These are phyloP conservation scores for Zelostemma sp. DNA, from an alignment of 1,140 invertebrate species.

Conservation along the genomic window DNA sequence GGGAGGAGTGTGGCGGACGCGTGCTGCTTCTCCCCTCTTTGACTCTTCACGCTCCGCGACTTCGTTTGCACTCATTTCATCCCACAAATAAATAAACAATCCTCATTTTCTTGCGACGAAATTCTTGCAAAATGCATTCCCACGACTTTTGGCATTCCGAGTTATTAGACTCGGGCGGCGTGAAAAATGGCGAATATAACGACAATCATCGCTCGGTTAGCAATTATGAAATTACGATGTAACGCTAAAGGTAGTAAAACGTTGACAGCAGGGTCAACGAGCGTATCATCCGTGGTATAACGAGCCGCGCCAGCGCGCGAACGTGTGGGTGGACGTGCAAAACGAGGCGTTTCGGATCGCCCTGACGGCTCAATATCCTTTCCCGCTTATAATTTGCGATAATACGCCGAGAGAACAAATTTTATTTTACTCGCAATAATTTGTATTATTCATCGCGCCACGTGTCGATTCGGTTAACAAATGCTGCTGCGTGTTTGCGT, in stretches of 20 bases:
- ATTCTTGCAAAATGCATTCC: no score
- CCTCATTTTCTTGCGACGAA: no score
- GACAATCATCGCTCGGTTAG: constrained; percentile 54
- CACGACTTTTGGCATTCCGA: no score
- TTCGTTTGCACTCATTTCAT: no score
- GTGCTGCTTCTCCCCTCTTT: constrained; percentile 68
- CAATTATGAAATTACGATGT: constrained; percentile 63
- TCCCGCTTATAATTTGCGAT: constrained; percentile 52
- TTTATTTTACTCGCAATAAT: no score
- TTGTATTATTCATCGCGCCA: no score
- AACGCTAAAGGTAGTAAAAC: constrained; percentile 63
- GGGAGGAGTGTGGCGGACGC: constrained; percentile 66
- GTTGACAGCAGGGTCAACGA: constrained; percentile 59
- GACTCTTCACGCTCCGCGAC: constrained; percentile 50
- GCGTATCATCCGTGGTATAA: constrained; percentile 56
- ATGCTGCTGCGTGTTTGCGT: background rate
- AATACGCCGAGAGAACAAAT: no score
- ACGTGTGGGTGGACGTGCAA: constrained; percentile 64
- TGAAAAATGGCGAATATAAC: no score
- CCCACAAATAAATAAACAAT: no score
- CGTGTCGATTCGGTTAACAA: constrained; percentile 11
- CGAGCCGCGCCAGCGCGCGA: constrained; percentile 58
- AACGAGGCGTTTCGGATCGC: constrained; percentile 52
- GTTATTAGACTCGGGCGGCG: no score
- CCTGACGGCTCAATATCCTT: constrained; percentile 64